Evolutionary conservation across 2,797 vertebrate species (phyloP).

Genomic region (Argyrosomus regius): DNA sequence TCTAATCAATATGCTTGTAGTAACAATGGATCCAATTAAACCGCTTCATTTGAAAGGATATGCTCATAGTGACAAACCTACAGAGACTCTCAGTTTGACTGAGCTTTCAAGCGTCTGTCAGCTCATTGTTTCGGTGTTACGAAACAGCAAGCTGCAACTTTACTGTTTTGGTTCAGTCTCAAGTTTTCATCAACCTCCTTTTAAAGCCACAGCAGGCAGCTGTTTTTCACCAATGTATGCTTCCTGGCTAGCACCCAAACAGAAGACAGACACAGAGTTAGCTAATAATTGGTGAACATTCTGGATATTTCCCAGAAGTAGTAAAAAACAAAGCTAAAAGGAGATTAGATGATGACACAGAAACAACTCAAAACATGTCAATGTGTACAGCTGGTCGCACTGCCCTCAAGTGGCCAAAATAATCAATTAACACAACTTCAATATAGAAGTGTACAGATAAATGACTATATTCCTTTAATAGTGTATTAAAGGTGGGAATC

Average conservation of each 20-base stretch:
- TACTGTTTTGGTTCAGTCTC: background rate
- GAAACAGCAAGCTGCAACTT: background rate
- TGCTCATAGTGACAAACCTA: background rate
- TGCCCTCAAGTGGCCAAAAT: constrained; percentile 32
- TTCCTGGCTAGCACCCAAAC: no score
- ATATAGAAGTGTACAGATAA: background rate
- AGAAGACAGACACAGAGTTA: background rate
- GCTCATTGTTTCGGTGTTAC: background rate
- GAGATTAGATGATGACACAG: background rate
- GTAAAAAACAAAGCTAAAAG: background rate
- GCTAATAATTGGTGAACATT: background rate
- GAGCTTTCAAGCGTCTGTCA: background rate
- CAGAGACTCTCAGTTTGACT: background rate
- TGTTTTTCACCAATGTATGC: background rate
- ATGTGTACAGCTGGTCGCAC: background rate
- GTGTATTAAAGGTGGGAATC: no score
- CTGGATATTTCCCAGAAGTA: background rate
- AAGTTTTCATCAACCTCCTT: background rate
- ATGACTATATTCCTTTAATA: background rate
- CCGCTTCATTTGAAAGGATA: background rate
- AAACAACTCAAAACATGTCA: background rate
- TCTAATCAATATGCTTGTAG: background rate
- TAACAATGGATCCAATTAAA: background rate
- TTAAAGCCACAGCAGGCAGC: background rate
- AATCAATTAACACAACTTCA: background rate